A percentile compares a stretch with the other conserved stretches of the same genome.
These are phyloP conservation scores for Corynorhinus townsendii DNA, from an alignment of 2,113 vertebrate species.

Conservation along the genomic window DNA sequence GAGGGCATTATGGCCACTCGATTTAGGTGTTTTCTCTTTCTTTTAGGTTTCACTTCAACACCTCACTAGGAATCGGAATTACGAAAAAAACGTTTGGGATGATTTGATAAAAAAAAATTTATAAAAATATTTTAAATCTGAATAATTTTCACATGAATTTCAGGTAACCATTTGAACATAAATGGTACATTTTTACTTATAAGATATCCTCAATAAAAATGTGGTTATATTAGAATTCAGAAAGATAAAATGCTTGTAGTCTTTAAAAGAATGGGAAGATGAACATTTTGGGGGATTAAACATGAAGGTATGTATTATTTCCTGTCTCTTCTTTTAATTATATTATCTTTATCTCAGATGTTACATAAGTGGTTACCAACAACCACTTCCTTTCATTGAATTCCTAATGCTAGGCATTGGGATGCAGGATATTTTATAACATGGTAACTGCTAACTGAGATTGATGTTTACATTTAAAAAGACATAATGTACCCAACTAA, in stretches of 20 bases:
- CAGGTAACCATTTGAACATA: background rate
- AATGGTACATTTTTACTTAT: background rate
- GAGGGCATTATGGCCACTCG: background rate
- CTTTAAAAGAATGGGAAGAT: background rate
- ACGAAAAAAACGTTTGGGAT: background rate
- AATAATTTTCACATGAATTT: background rate
- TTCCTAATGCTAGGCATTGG: background rate
- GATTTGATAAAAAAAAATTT: background rate
- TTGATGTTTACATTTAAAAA: background rate
- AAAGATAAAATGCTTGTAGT: background rate
- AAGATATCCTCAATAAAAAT: background rate
- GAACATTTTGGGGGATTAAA: background rate
- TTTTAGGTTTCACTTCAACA: background rate
- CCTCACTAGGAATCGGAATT: background rate
- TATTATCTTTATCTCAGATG: background rate
- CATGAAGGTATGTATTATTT: background rate
- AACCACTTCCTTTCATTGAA: background rate
- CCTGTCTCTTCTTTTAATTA: background rate
- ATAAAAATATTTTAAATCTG: background rate
- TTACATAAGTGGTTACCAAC: background rate
- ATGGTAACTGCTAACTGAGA: background rate
- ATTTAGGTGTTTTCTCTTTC: background rate
- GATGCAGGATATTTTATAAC: background rate
- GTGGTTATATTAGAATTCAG: background rate
- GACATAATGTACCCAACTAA: background rate